These are phyloP conservation scores for Silurus glanis DNA, from an alignment of 2,113 vertebrate species.

Conservation along the genomic window DNA sequence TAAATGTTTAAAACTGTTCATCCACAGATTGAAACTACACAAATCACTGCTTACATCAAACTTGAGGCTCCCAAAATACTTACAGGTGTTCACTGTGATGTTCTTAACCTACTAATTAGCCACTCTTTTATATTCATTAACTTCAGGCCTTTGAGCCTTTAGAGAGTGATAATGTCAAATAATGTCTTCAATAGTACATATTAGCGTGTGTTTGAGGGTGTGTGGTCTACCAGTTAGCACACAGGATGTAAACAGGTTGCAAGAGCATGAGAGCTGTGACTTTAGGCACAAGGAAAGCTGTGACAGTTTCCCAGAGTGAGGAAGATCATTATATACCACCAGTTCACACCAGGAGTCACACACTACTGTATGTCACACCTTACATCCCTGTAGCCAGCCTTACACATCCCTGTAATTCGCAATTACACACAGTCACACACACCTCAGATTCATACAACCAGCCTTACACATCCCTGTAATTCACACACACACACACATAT, in stretches of 20 bases:
- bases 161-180: not conserved
- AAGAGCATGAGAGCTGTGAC: slow-evolving; percentile 14
- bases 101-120: not conserved
- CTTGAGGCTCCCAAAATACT: not conserved
- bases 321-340: slow-evolving; percentile 7
- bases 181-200: not conserved
- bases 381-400: not conserved
- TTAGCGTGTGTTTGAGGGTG: not conserved
- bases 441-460: not conserved
- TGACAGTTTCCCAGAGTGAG: not conserved
- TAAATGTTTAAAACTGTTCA: not conserved
- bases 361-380: slow-evolving; percentile 36
- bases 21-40: not conserved
- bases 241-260: slow-evolving; percentile 28
- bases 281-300: slow-evolving; percentile 3
- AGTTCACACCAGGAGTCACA: slow-evolving; percentile 21
- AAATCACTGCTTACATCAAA: not conserved
- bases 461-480: too few species aligned
- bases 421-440: not conserved
- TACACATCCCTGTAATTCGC: not conserved
- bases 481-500: not conserved
- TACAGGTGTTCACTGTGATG: not conserved
- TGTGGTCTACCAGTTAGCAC: not conserved
- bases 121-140: not conserved
- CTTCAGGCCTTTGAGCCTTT: not conserved